Conservation (phyloP, 1,140 invertebrate genomes). For the Platorchestia sp. region DNA sequence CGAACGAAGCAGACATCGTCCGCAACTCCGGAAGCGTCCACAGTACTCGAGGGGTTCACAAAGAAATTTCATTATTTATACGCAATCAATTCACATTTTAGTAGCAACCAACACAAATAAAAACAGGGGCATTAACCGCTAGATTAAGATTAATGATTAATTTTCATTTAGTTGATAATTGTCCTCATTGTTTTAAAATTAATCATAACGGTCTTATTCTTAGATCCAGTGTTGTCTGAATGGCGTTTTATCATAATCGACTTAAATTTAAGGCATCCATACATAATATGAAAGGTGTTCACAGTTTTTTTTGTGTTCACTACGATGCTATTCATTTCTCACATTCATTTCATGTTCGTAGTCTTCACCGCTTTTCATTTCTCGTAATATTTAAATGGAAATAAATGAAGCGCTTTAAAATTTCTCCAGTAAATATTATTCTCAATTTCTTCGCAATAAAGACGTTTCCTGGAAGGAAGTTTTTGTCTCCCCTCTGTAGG, state of each 20-base stretch:
- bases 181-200: not conserved
- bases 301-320: too few species aligned
- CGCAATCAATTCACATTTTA: not conserved
- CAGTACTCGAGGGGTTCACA: not conserved
- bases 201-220: not conserved
- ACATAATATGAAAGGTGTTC: too few species aligned
- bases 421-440: too few species aligned
- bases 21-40: not conserved
- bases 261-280: too few species aligned
- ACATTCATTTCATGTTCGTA: too few species aligned
- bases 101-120: not conserved
- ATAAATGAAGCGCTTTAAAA: too few species aligned
- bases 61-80: not conserved
- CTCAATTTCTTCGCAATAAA: not conserved
- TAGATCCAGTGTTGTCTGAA: too few species aligned
- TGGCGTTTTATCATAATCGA: too few species aligned
- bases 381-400: too few species aligned
- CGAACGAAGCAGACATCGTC: not conserved
- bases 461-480: not conserved
- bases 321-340: too few species aligned
- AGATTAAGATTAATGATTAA: not conserved
- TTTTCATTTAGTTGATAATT: not conserved
- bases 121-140: not conserved
- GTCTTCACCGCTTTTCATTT: not conserved
- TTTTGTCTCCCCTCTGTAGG: not conserved